Percentiles rank a stretch among this genome's conserved stretches.
Conservation (phyloP, 2,888 invertebrate genomes). For the Orchestes rusci region DNA sequence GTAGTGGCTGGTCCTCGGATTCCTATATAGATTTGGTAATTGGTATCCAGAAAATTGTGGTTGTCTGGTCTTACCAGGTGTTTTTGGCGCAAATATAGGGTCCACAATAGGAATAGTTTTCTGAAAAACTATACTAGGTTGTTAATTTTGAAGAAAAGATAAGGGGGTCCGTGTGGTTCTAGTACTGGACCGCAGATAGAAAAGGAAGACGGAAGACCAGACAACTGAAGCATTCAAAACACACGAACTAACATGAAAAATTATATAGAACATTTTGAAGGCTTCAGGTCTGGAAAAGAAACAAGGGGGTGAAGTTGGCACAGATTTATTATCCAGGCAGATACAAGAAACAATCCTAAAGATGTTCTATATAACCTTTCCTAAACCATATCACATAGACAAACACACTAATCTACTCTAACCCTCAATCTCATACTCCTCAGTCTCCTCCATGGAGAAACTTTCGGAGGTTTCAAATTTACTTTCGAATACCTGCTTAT, state of each 20-base stretch:
- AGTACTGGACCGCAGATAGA: too few relatives aligned
- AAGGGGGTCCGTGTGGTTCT: too few relatives aligned
- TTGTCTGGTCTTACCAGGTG: too few relatives aligned
- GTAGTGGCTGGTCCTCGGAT: slow-evolving; percentile 28
- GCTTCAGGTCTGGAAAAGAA: slow-evolving; percentile 38
- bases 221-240: slow-evolving; percentile 43
- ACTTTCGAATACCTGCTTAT: slow-evolving; percentile 38
- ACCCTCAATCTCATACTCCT: slow-evolving; percentile 40
- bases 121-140: slow-evolving; percentile 17
- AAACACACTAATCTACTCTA: slow-evolving; percentile 21
- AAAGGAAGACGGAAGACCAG: slow-evolving; percentile 25
- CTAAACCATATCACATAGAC: too few relatives aligned
- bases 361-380: slow-evolving; percentile 46
- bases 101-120: slow-evolving; percentile 20
- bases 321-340: too few relatives aligned
- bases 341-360: too few relatives aligned
- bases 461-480: slow-evolving; percentile 40
- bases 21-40: slow-evolving; percentile 23
- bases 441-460: slow-evolving; percentile 42
- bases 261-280: slow-evolving; percentile 47
- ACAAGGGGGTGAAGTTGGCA: slow-evolving; percentile 30
- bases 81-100: too few relatives aligned
- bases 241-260: slow-evolving; percentile 28
- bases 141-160: too few relatives aligned
- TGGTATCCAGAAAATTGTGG: too few relatives aligned